Evolutionary conservation across 2,888 invertebrate genomes (phyloP).

Genomic region (Clistopyga incitator): DNA sequence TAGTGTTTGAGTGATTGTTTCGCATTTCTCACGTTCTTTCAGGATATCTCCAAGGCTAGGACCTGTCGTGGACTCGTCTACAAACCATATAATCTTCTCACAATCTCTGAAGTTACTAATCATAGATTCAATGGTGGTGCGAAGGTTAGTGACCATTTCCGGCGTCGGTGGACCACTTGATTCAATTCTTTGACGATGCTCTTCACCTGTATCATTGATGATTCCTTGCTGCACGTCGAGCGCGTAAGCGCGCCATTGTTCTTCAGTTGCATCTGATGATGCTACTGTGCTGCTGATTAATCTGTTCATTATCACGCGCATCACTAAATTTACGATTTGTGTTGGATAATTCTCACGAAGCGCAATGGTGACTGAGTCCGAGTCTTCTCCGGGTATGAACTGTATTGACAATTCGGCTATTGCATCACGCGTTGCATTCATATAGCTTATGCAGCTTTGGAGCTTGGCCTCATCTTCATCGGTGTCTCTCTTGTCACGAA

Average conservation of each 20-base stretch:
- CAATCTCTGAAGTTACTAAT: conserved; percentile 6
- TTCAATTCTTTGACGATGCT: not conserved
- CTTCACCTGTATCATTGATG: not conserved
- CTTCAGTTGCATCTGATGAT: not conserved
- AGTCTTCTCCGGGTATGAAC: conserved; percentile 1
- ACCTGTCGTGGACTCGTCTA: not conserved
- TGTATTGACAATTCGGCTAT: not conserved
- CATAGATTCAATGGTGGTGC: not conserved
- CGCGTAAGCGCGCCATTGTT: conserved; percentile 15
- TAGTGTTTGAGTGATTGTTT: not conserved
- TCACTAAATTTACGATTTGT: not conserved
- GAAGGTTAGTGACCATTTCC: conserved; percentile 18
- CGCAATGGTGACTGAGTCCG: not conserved
- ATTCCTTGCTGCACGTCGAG: not conserved
- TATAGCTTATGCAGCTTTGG: not conserved
- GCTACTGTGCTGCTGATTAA: not conserved
- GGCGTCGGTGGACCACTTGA: not conserved
- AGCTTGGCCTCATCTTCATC: not conserved
- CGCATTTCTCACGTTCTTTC: conserved; percentile 23
- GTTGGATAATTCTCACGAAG: conserved; percentile 16
- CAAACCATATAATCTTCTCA: not conserved
- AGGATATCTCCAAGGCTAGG: not conserved
- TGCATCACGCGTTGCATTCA: not conserved
- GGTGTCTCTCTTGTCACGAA: not conserved
- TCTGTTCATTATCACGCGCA: not conserved